Percentiles rank a stretch among this genome's conserved stretches.
These are phyloP conservation scores for Epinephelus lanceolatus DNA, from an alignment of 2,113 vertebrate genomes.

Conservation along the genomic window DNA sequence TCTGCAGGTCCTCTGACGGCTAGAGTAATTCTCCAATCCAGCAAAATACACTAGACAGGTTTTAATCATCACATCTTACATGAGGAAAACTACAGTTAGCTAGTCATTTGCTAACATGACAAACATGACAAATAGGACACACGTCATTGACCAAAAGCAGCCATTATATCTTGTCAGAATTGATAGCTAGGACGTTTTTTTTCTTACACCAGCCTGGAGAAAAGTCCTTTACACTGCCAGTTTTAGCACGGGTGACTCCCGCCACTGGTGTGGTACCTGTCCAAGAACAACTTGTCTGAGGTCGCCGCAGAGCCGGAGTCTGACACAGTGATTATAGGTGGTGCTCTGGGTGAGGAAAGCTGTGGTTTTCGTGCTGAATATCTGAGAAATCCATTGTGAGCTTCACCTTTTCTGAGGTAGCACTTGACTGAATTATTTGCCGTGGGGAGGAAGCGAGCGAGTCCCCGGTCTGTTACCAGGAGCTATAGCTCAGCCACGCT, in stretches of 20 bases:
- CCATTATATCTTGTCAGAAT: conserved; percentile 21
- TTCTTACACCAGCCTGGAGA: conserved; percentile 56
- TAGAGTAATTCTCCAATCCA: background rate
- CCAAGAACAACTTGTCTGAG: conserved; percentile 84
- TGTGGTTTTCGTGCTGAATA: conserved; percentile 77
- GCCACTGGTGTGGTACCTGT: conserved; percentile 75
- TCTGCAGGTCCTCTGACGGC: background rate
- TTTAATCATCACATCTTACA: background rate
- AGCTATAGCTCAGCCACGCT: conserved; percentile 59
- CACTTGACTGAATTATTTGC: conserved; percentile 77
- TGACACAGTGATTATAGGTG: conserved; percentile 82
- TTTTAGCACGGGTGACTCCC: conserved; percentile 66
- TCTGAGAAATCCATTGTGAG: conserved; percentile 83
- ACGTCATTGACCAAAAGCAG: background rate
- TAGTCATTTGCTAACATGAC: background rate
- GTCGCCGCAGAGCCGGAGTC: conserved; percentile 68
- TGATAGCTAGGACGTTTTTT: conserved; percentile 44
- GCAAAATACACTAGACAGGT: background rate
- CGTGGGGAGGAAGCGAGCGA: conserved; percentile 65
- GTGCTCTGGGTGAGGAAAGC: conserved; percentile 80
- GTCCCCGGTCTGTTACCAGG: conserved; percentile 55
- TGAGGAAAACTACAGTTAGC: conserved; percentile 1
- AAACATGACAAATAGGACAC: conserved; percentile 32
- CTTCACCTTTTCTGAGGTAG: conserved; percentile 72
- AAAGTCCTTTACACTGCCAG: conserved; percentile 53